These are phyloP conservation scores for Drosophila saltans DNA, from an alignment of 1,140 invertebrate genomes.

Conservation along the genomic window DNA sequence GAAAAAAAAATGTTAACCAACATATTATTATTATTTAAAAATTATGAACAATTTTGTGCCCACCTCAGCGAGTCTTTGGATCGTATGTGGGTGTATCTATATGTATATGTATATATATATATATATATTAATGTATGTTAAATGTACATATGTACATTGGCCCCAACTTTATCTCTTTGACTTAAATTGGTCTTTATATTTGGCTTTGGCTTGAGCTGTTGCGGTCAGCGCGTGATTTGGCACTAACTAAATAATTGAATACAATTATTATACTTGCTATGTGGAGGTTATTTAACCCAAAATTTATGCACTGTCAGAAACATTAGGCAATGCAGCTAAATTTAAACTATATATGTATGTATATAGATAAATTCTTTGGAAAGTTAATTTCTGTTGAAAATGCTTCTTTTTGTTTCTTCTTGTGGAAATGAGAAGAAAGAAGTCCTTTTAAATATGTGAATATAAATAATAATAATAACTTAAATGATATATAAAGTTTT, in stretches of 20 bases:
- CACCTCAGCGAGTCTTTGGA: neutral
- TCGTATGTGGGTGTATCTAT: neutral
- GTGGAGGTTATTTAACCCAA: constrained; percentile 7
- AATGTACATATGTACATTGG: no score
- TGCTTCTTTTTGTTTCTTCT: no score
- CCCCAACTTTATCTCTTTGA: neutral
- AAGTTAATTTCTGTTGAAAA: no score
- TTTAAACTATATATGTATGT: neutral
- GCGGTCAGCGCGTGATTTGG: neutral
- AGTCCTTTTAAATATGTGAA: no score
- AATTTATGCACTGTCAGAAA: neutral
- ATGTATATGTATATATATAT: no score
- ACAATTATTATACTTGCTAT: neutral
- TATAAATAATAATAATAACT: no score
- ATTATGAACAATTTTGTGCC: neutral
- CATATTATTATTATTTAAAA: no score
- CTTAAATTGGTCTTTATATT: neutral
- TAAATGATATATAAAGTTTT: no score
- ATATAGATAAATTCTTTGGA: neutral
- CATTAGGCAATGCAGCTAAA: neutral
- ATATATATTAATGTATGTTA: no score
- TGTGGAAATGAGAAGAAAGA: no score
- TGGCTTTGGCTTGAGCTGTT: neutral
- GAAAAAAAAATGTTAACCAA: neutral
- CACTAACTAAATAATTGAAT: constrained; percentile 1